Conservation (phyloP, 2,888 invertebrate genomes). For the Kuschelorhynchus macadamiae region DNA sequence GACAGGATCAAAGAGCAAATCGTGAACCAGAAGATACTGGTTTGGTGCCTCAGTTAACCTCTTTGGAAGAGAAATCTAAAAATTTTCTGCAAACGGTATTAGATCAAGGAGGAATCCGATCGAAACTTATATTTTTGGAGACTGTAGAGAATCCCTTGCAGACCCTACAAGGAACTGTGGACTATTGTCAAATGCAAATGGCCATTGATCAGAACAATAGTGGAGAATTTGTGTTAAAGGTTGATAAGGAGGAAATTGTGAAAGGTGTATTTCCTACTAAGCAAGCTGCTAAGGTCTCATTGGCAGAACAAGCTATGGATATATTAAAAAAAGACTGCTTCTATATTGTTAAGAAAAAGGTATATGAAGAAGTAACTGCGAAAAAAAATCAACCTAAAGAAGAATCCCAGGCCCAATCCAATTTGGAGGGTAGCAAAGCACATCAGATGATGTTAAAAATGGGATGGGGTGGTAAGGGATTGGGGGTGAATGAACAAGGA, state of each 20-base stretch:
- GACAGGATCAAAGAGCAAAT: neutral
- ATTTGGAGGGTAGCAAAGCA: constrained; percentile 56
- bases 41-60: constrained; percentile 9
- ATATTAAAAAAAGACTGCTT: constrained; percentile 57
- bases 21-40: neutral
- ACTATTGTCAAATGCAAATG: constrained; percentile 38
- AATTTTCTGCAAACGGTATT: constrained; percentile 36
- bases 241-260: constrained; percentile 45
- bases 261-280: constrained; percentile 42
- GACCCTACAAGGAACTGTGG: constrained; percentile 37
- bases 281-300: constrained; percentile 52
- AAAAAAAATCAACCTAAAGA: constrained; percentile 43
- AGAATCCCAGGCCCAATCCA: constrained; percentile 14
- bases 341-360: constrained; percentile 55
- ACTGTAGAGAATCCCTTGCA: constrained; percentile 35
- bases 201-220: constrained; percentile 15
- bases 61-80: constrained; percentile 37
- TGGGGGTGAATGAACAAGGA: constrained; percentile 59
- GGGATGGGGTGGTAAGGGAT: constrained; percentile 61
- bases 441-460: constrained; percentile 61
- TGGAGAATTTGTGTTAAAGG: constrained; percentile 37
- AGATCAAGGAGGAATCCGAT: constrained; percentile 37
- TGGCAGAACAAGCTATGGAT: constrained; percentile 55
- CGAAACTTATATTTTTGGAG: constrained; percentile 46
- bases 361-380: constrained; percentile 56